Percentiles rank a stretch among this genome's conserved stretches.
phyloP scores from a whole-genome alignment of 1,140 invertebrate species.

The Drosophila mayri region DNA sequence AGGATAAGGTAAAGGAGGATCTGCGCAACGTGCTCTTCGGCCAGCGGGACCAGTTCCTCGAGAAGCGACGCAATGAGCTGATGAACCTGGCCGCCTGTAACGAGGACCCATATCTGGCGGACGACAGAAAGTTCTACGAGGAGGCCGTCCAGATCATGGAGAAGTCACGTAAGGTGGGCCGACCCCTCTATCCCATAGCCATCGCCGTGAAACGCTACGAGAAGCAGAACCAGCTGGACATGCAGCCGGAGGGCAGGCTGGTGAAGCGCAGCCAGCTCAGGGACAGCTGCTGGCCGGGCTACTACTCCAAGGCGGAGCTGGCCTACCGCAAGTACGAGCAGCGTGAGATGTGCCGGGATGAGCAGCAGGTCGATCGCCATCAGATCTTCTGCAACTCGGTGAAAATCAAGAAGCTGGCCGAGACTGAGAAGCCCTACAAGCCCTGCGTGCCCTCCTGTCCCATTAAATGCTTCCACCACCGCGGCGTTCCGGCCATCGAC shows the following conservation, averaged over 20 bases:
- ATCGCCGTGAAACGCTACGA: slow-evolving; percentile 45
- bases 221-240: slow-evolving; percentile 50
- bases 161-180: slow-evolving; percentile 40
- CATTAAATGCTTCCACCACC: slow-evolving; percentile 42
- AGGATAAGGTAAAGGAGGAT: slow-evolving; percentile 13
- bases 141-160: slow-evolving; percentile 46
- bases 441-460: slow-evolving; percentile 34
- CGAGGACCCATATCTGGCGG: slow-evolving; percentile 55
- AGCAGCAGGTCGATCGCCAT: slow-evolving; percentile 34
- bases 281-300: slow-evolving; percentile 67
- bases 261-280: slow-evolving; percentile 36
- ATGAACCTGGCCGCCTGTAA: slow-evolving; percentile 50
- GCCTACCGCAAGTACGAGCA: slow-evolving; percentile 69
- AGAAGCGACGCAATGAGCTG: slow-evolving; percentile 31
- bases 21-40: slow-evolving; percentile 23
- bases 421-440: slow-evolving; percentile 37
- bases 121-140: slow-evolving; percentile 60
- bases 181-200: slow-evolving; percentile 55
- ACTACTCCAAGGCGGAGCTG: slow-evolving; percentile 52
- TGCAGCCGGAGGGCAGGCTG: slow-evolving; percentile 35
- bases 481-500: slow-evolving; percentile 30
- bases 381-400: slow-evolving; percentile 54
- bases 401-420: slow-evolving; percentile 64
- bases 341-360: slow-evolving; percentile 45
- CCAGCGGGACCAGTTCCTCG: slow-evolving; percentile 51